Evolutionary conservation across 2,797 vertebrate species (phyloP).

Genomic region (Tamandua tetradactyla): DNA sequence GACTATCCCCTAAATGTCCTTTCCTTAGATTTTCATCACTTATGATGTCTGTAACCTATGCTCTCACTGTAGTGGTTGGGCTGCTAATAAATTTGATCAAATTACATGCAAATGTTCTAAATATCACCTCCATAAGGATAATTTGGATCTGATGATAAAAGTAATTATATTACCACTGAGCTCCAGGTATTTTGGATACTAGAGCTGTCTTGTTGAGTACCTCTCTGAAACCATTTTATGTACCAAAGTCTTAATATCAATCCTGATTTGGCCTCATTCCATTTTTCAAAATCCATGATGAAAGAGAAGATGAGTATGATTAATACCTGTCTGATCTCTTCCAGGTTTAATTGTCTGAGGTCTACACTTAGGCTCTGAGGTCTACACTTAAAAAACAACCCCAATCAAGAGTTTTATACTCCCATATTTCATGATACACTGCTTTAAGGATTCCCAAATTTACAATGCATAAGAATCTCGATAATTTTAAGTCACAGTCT

Average conservation of each 20-base stretch:
- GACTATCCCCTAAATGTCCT: background rate
- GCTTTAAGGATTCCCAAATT: no score
- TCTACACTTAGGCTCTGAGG: no score
- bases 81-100: background rate
- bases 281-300: no score
- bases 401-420: no score
- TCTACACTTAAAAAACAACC: no score
- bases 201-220: background rate
- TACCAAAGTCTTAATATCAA: background rate
- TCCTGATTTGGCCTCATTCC: background rate
- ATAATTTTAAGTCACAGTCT: no score
- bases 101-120: background rate
- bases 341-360: no score
- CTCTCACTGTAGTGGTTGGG: background rate
- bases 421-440: no score
- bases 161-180: background rate
- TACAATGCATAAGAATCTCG: no score
- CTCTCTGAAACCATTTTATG: background rate
- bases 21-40: background rate
- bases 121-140: background rate
- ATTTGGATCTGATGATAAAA: background rate
- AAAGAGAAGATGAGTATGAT: no score
- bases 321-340: no score
- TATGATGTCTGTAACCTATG: no score
- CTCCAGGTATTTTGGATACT: background rate